Evolutionary conservation across 2,113 vertebrate genomes (phyloP).

Genomic region (Puffinus mauretanicus): DNA sequence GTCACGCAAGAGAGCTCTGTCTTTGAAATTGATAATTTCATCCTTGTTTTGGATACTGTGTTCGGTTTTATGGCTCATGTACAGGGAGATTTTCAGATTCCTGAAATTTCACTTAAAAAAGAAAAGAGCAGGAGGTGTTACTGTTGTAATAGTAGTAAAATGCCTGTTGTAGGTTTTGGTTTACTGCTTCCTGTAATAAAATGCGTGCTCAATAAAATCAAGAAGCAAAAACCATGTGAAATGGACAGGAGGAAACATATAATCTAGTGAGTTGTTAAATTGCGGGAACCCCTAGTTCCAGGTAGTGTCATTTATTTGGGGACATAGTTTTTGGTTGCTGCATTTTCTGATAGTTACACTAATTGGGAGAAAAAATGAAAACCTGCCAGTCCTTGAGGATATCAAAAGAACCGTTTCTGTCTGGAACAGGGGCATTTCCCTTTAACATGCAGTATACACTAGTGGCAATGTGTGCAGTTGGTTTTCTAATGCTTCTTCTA

Average conservation of each 20-base stretch:
- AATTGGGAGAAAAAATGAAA: background rate
- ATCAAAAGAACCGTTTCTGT: background rate
- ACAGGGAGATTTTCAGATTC: background rate
- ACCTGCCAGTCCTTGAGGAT: background rate
- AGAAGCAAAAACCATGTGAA: background rate
- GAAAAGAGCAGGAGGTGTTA: background rate
- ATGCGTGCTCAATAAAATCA: background rate
- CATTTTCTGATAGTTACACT: background rate
- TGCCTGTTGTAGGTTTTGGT: background rate
- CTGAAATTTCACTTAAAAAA: background rate
- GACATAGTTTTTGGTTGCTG: background rate
- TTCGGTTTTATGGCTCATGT: background rate
- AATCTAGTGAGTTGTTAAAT: background rate
- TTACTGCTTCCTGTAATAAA: conserved; percentile 7
- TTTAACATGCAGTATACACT: background rate
- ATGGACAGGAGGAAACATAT: background rate
- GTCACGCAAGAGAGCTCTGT: background rate
- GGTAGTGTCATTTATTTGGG: background rate
- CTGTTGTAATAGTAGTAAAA: background rate
- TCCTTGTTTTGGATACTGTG: background rate
- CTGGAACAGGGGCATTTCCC: background rate
- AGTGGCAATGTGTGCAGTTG: background rate
- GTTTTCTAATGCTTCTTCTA: background rate
- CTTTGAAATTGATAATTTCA: background rate
- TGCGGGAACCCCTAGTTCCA: background rate